Evolutionary conservation across 2,797 vertebrate species (phyloP).

Genomic region (Spinus olivaceus): DNA sequence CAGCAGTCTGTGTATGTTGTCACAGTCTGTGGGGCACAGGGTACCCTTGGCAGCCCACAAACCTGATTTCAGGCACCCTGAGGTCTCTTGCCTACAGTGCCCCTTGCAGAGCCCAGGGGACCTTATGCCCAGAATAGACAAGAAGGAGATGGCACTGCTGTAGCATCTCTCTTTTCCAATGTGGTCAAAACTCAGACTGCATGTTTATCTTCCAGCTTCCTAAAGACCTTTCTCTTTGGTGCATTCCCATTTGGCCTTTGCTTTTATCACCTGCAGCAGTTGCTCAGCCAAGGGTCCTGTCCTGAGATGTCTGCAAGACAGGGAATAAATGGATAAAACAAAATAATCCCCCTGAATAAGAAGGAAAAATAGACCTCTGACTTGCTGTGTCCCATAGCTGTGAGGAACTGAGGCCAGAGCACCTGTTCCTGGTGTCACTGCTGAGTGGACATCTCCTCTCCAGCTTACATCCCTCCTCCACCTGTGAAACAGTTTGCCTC

Average conservation of each 20-base stretch:
- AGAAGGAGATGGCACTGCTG: neutral
- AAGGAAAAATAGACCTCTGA: neutral
- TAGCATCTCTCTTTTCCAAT: neutral
- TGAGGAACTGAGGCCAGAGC: neutral
- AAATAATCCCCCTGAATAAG: neutral
- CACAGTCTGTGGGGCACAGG: neutral
- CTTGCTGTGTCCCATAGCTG: neutral
- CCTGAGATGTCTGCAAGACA: fast-evolving
- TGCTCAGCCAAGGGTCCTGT: neutral
- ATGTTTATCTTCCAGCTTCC: neutral
- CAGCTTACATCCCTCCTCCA: neutral
- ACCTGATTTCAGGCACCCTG: neutral
- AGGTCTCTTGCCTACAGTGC: neutral
- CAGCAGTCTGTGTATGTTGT: neutral
- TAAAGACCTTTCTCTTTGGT: neutral
- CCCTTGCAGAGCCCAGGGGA: neutral
- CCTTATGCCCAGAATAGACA: neutral
- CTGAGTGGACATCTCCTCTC: neutral
- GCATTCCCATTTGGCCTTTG: neutral
- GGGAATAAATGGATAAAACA: neutral
- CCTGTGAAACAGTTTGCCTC: neutral
- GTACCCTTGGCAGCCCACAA: neutral
- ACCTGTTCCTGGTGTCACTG: fast-evolving
- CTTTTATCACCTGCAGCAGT: neutral
- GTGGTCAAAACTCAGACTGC: neutral